Evolutionary conservation across 2,797 vertebrate genomes (phyloP), one percentile per base, ranked within the genome.

Genomic region (Phaenicophaeus curvirostris): DNA sequence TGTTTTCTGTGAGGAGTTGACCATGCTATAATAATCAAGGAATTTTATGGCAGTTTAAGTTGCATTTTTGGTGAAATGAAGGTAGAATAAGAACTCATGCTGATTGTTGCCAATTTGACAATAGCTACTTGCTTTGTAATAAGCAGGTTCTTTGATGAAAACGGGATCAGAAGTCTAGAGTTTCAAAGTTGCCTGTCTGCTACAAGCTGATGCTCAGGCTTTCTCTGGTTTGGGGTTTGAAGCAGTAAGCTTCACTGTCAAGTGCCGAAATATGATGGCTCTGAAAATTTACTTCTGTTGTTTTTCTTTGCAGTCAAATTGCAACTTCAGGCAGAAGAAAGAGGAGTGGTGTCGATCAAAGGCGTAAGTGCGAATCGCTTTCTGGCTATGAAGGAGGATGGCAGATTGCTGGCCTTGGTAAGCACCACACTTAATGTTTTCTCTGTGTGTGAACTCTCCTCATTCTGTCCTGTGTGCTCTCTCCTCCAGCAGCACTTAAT

Each of bases 331-430:
- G 99, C 99, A 3, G 99, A 99, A 86, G 98, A 99, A 4, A 98
- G 99, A 94, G 99, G 99, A 44, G 99, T 99, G 63, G 98, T 99
- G 79, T 98, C 99, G 58, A 99, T 99, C 97, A 99, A 99, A 96
- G 99, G 99, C 11, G 94, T 99, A 19, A 98, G 97, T 41, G 98
- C 99, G 2, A 99, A 99, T 96, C 99, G 99, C 54, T 99, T 99
- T 89, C 98, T 99, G 94, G 99, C 99, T 25, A 99, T 99, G 99
- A 99, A 98, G 97, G 98, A 99, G 93, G 99, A 99, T 3, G 99
- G 99, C 68, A 98, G 99, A 73, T 97, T 99, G 89, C 98, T 98
- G 96, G 99, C 98, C 95, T 96, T 97, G 96, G 99, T 99, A 97
- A 99, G 99, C 97, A 50, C 62, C 5, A 24, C 11, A 31, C 31